Conservation (phyloP, 1,140 invertebrate species). For the Drosophila carrolli region DNA sequence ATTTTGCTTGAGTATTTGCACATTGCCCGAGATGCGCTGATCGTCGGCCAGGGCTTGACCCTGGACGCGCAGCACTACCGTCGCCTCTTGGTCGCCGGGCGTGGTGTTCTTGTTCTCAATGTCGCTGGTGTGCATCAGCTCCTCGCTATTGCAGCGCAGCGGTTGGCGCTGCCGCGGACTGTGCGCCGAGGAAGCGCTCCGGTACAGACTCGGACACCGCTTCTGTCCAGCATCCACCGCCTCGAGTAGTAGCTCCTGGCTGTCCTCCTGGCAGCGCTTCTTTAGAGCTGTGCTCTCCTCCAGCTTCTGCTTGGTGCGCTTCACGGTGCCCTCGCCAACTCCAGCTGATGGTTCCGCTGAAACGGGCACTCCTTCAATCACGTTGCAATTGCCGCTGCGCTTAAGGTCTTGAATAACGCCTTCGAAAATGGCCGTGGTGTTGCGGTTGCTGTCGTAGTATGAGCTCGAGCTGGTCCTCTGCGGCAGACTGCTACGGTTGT, state of each 20-base stretch:
- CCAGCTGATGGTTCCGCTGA: slow-evolving; percentile 54
- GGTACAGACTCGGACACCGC: slow-evolving; percentile 61
- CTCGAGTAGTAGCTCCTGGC: slow-evolving; percentile 45
- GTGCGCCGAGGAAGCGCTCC: slow-evolving; percentile 70
- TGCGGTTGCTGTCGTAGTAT: slow-evolving; percentile 88
- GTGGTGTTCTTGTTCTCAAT: slow-evolving; percentile 80
- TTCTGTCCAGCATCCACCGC: slow-evolving; percentile 45
- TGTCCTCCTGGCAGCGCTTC: slow-evolving; percentile 85
- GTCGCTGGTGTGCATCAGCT: slow-evolving; percentile 81
- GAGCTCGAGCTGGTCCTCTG: slow-evolving; percentile 91
- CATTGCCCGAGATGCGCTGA: slow-evolving; percentile 87
- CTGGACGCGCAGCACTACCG: slow-evolving; percentile 52
- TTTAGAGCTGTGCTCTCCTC: slow-evolving; percentile 87
- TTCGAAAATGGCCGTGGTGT: slow-evolving; percentile 77
- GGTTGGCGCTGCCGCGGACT: slow-evolving; percentile 61
- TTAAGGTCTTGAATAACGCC: slow-evolving; percentile 82
- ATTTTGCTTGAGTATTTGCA: slow-evolving; percentile 93
- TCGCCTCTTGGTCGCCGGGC: slow-evolving; percentile 31
- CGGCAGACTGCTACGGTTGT: slow-evolving; percentile 87
- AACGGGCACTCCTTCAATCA: slow-evolving; percentile 81
- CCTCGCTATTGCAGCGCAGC: slow-evolving; percentile 80
- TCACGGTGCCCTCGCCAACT: slow-evolving; percentile 88
- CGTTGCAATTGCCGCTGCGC: slow-evolving; percentile 61
- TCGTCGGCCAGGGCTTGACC: slow-evolving; percentile 52
- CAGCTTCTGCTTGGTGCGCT: slow-evolving; percentile 90